Percentiles rank a stretch among this genome's conserved stretches.
Evolutionary conservation across 1,140 invertebrate species (phyloP).

Genomic region (Stegodyphus mimosarum): DNA sequence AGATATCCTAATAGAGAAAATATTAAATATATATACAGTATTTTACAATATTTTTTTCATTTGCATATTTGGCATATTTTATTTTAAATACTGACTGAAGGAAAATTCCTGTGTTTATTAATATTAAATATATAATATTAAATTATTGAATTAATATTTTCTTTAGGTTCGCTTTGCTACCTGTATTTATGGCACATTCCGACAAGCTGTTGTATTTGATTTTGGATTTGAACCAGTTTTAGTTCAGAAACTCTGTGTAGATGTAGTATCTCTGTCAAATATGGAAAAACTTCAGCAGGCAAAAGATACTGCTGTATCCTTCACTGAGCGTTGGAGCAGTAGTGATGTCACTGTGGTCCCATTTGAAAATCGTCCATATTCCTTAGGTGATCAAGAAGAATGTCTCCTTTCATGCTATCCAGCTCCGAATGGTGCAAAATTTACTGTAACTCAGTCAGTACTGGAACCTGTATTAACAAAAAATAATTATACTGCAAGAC

Average conservation of each 20-base stretch:
- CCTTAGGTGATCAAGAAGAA: constrained; percentile 64
- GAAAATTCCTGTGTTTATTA: too few relatives aligned
- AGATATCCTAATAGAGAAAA: too few relatives aligned
- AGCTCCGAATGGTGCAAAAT: constrained; percentile 76
- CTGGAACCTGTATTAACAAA: constrained; percentile 75
- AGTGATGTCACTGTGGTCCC: constrained; percentile 73
- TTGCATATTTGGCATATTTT: too few relatives aligned
- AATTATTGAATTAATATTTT: background rate
- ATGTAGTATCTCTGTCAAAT: constrained; percentile 79
- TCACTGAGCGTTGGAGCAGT: constrained; percentile 74
- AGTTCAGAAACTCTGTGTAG: constrained; percentile 79
- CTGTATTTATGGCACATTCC: constrained; percentile 82
- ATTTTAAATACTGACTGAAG: too few relatives aligned
- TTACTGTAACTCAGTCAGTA: constrained; percentile 77
- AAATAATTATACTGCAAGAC: constrained; percentile 80
- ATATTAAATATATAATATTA: background rate
- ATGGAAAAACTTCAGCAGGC: constrained; percentile 76
- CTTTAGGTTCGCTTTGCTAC: constrained; percentile 76
- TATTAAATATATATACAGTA: too few relatives aligned
- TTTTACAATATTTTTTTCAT: too few relatives aligned
- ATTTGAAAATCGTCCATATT: constrained; percentile 71
- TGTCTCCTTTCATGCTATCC: constrained; percentile 75
- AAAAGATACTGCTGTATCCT: constrained; percentile 66
- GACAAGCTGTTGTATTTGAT: constrained; percentile 83
- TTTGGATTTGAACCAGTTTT: constrained; percentile 79